Evolutionary conservation across 2,888 invertebrate genomes (phyloP), one percentile per base, ranked within the genome.

Genomic region (Netelia inedita): DNA sequence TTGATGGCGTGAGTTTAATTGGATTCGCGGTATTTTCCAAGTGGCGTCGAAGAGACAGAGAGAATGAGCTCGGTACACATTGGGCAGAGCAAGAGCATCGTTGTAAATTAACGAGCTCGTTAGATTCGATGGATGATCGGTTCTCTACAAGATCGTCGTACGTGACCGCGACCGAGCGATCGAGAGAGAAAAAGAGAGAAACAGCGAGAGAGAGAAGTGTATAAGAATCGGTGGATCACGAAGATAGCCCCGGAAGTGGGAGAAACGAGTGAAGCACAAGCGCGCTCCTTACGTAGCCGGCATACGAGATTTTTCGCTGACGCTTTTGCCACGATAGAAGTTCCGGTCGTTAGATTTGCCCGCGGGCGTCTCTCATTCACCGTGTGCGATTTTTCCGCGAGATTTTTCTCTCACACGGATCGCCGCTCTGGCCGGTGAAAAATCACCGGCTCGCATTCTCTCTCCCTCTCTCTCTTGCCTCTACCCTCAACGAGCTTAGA

Each of bases 261-360:
- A 57, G 19, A 57, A 53, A 57, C 19, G 19, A 19, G 57, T 16
- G 57, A 57, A 19, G 57, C n/a, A 69, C 46, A 57, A 16, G 43
- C 55, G 65, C 66, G 66, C 43, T 3, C 28, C 5, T 63, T 85
- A 82, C 71, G 80, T 21, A 78, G 46, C 43, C 23, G 73, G 83
- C 80, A 82, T 82, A 61, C 80, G 53, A 71, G 79, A 85, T 86
- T 83, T 85, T 83, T 79, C 75, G 80, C 85, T 85, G 82, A 85
- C 83, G 78, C 59, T 85, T 75, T 83, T 66, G 63, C 73, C 55
- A 8, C 43, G 66, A 16, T 57, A 53, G 78, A 73, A 83, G 68
- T 85, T 81, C 78, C 76, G 78, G 69, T 81, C 78, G 83, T 83
- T 78, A 66, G 65, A 28, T 50, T 46, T 28, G 19, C 59, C 43